phyloP scores from a whole-genome alignment of 2,113 vertebrate species.

The Paraplagusia blochii region DNA sequence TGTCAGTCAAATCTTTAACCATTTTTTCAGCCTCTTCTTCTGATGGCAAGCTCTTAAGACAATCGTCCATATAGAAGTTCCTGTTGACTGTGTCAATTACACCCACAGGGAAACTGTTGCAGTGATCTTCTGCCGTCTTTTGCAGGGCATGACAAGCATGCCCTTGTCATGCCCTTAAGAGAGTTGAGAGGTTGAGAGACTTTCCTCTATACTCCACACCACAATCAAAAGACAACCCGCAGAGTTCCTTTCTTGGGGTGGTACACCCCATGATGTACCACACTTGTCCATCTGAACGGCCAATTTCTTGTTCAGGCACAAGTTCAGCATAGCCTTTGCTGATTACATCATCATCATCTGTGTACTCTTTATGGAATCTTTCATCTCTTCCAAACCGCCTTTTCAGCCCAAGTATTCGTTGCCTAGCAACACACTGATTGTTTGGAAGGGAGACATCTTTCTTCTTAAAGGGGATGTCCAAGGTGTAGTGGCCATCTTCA shows the following conservation, averaged over 20 bases:
- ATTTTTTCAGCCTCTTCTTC: not conserved
- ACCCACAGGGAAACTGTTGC: no score
- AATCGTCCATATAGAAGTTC: no score
- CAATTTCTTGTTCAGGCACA: not conserved
- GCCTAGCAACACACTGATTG: no score
- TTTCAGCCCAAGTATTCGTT: no score
- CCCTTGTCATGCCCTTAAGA: no score
- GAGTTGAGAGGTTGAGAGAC: no score
- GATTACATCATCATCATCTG: not conserved
- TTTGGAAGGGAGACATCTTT: not conserved
- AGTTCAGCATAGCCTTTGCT: not conserved
- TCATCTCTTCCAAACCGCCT: not conserved
- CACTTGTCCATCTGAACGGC: not conserved
- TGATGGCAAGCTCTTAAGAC: no score
- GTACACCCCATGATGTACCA: not conserved
- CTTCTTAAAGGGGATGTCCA: not conserved
- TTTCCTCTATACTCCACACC: no score
- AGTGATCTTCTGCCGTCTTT: not conserved
- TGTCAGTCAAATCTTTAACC: not conserved
- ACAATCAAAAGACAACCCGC: not conserved
- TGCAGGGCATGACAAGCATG: not conserved
- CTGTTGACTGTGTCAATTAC: no score
- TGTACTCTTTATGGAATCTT: not conserved
- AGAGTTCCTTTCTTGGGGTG: not conserved
- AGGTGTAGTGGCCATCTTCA: not conserved